Base-by-base conservation (phyloP, 2,888 invertebrate species). In the Eupeodes luniger region DNA sequence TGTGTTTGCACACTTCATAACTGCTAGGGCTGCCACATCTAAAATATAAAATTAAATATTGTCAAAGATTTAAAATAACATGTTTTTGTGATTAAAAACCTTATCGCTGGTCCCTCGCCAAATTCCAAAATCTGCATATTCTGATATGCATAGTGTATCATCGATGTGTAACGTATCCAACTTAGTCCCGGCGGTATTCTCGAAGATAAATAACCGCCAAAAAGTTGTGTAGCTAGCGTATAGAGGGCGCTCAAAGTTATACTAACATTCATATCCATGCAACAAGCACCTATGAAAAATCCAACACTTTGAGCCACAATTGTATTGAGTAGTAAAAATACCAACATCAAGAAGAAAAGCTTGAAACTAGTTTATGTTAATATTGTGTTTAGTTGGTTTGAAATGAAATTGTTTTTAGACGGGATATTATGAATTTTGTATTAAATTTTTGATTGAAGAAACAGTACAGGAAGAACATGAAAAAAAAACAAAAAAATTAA, bases 111-210 rank as follows among this genome's bases (percentile, higher is more conserved):
- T 90, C 96, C 96, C 92, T 96, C 95, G 85, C 95, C 94, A 91
- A 97, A 96, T 92, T 97, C 97, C 61, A 97, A 94, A 89, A 96
- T 96, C 93, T 96, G 96, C 96, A 97, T 96, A 92, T 96, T 96
- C 92, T 96, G 96, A 93, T 96, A 97, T 81, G 96, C 96, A 93
- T 97, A 97, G 92, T 96, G 96, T 74, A 97, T 95, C 96, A 96
- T 96, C 70, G 96, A 96, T 81, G 96, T 94, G 91, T 96, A 96
- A 90, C 96, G 95, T 93, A 96, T 95, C 96, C 96, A 97, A 91
- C 95, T 95, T 80, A 97, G 93, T 95, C 96, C 96, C 49, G 95
- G 94, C 27, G 96, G 96, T 91, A 97, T 96, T 91, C 96, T 95
- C 61, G 96, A 96, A 66, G 96, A 96, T 89, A 96, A 94, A 92